A percentile compares a stretch with the other conserved stretches of the same genome.
Conservation (phyloP, 2,113 vertebrate genomes). For the Colinus virginianus region DNA sequence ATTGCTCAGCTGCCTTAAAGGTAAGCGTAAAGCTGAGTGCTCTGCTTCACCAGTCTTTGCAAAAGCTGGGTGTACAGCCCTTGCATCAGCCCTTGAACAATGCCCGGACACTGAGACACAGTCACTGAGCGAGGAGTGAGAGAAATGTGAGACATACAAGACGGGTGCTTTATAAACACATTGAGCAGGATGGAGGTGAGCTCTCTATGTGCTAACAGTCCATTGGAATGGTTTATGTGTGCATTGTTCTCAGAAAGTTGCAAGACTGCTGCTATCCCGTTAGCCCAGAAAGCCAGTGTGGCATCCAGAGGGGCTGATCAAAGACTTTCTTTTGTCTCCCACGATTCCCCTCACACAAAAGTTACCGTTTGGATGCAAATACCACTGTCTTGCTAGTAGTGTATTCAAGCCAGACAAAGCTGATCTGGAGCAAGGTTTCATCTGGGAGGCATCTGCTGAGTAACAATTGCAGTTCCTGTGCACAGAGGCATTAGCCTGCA, state of each 20-base stretch:
- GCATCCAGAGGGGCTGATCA: slow-evolving; percentile 74
- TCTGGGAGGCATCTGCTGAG: slow-evolving; percentile 8
- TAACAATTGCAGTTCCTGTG: slow-evolving; percentile 19
- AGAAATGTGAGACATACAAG: not conserved
- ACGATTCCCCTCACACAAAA: not conserved
- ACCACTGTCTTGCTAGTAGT: not conserved
- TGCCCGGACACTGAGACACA: not conserved
- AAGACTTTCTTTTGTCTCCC: slow-evolving; percentile 19
- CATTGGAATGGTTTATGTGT: not conserved
- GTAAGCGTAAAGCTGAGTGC: not conserved
- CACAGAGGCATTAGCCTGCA: not conserved
- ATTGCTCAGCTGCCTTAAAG: not conserved
- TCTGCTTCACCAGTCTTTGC: not conserved
- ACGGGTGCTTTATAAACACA: not conserved
- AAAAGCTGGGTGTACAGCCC: not conserved
- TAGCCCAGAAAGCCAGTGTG: slow-evolving; percentile 61
- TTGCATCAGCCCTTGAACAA: not conserved
- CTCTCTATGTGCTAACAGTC: not conserved
- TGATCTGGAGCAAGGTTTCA: slow-evolving; percentile 6
- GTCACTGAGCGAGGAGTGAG: not conserved
- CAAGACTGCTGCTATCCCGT: slow-evolving; percentile 14
- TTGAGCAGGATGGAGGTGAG: not conserved
- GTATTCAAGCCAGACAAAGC: not conserved
- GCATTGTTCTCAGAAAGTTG: not conserved
- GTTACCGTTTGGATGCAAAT: slow-evolving; percentile 6